phyloP scores from a whole-genome alignment of 1,140 invertebrate genomes.

The Calosoma granatense region DNA sequence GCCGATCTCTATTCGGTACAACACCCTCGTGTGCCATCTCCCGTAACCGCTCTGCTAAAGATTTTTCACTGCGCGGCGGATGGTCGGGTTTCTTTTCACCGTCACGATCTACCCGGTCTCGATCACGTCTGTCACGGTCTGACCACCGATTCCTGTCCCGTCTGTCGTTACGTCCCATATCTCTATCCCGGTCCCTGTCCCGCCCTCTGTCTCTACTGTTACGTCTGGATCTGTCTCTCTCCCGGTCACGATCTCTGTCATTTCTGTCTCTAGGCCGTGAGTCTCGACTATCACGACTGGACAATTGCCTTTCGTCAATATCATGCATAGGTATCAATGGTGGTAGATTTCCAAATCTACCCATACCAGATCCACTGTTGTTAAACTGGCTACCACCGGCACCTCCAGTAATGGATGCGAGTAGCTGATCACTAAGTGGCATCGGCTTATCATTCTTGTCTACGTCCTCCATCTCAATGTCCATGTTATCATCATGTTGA shows the following conservation, averaged over 20 bases:
- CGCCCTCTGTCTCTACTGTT: conserved; percentile 29
- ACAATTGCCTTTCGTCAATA: conserved; percentile 22
- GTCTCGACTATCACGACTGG: conserved; percentile 19
- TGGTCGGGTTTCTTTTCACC: background rate
- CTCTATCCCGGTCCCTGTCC: conserved; percentile 21
- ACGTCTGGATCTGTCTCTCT: conserved; percentile 19
- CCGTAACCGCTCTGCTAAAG: conserved; percentile 27
- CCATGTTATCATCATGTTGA: conserved; percentile 50
- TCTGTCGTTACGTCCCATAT: conserved; percentile 25
- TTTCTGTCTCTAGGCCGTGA: conserved; percentile 28
- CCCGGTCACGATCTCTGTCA: conserved; percentile 16
- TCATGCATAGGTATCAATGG: conserved; percentile 9
- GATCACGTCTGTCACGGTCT: conserved; percentile 28
- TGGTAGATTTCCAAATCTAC: conserved; percentile 13
- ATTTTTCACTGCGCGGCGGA: conserved; percentile 22
- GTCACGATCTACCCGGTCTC: conserved; percentile 22
- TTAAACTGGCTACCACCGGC: conserved; percentile 10
- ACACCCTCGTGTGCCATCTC: conserved; percentile 27
- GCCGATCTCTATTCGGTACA: background rate
- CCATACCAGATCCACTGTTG: conserved; percentile 11
- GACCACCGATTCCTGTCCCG: conserved; percentile 24
- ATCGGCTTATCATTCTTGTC: conserved; percentile 22
- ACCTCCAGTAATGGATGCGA: conserved; percentile 26
- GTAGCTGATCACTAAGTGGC: conserved; percentile 27
- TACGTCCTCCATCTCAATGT: conserved; percentile 52